Evolutionary conservation across 2,113 vertebrate species (phyloP).

Genomic region (Sphaerodactylus townsendi): DNA sequence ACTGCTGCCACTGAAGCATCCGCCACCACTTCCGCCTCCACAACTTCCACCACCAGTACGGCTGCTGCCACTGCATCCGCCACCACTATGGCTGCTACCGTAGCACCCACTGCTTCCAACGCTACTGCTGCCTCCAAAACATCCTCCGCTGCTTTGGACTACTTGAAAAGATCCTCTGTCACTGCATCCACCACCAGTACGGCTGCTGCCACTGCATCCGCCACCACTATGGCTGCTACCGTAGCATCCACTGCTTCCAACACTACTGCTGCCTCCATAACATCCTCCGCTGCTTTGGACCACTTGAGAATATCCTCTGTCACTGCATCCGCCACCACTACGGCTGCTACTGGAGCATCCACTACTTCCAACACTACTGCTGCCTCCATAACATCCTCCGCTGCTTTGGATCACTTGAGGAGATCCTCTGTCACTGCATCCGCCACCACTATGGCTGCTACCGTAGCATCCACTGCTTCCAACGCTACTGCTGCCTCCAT

Average conservation of each 20-base stretch:
- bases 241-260: background rate
- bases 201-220: background rate
- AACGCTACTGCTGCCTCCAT: background rate
- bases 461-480: background rate
- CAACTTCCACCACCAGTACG: background rate
- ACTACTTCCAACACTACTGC: background rate
- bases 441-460: background rate
- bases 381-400: no score
- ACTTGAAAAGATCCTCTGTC: no score
- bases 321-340: background rate
- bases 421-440: background rate
- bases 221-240: background rate
- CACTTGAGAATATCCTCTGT: no score
- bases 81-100: background rate
- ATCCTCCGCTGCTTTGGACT: background rate
- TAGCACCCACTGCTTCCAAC: background rate
- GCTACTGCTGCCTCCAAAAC: background rate
- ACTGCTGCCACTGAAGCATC: background rate
- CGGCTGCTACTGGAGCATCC: background rate
- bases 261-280: background rate
- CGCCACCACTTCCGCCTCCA: background rate
- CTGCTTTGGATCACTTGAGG: no score
- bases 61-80: background rate
- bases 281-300: background rate
- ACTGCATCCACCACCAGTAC: background rate